Evolutionary conservation across 2,888 invertebrate species (phyloP), one percentile per base, ranked within the genome.

Genomic region (Nomada goodeniana): DNA sequence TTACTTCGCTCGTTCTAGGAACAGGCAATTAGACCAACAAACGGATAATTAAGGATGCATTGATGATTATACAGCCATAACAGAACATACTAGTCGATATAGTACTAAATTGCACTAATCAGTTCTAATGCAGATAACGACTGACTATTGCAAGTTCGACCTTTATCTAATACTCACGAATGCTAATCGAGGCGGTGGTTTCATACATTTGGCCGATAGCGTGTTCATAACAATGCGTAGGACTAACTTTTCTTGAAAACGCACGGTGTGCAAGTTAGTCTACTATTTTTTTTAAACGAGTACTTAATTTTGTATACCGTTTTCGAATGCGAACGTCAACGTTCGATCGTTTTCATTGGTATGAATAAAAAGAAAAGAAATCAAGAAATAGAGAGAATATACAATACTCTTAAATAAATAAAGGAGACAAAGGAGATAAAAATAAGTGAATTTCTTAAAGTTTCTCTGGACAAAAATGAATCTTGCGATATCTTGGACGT

Each of bases 241-340:
- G 15, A 64, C 50, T 55, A 36, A 47, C 63, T 47, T 36, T 13
- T 53, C 13, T 47, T 53, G 15, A n/a, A 76, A 76, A 74, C 61
- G 36, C 36, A 76, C 44, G 18, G 61, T 76, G 61, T 63, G 74
- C 76, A 55, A 61, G 47, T n/a, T 76, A 63, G 42, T 75, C 47
- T 42, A 63, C 47, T 63, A 76, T 76, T 63, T 74, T 74, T 76
- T 55, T 11, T 11, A 68, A 11, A 57, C 75, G 9, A 29, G 15
- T 44, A 61, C 50, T 52, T 60, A 44, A 36, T 44, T 61, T 47
- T 47, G 36, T 63, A 55, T 47, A 47, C 23, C 20, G 47, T 61
- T 15, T 20, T 63, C 10, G 23, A 42, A 20, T 18, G 36, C 42
- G 23, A 47, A 68, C 44, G n/a, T 44, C 42, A 5, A 26, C 10